Conservation (phyloP, 2,888 invertebrate species). For the Caenorhabditis uteleia region DNA sequence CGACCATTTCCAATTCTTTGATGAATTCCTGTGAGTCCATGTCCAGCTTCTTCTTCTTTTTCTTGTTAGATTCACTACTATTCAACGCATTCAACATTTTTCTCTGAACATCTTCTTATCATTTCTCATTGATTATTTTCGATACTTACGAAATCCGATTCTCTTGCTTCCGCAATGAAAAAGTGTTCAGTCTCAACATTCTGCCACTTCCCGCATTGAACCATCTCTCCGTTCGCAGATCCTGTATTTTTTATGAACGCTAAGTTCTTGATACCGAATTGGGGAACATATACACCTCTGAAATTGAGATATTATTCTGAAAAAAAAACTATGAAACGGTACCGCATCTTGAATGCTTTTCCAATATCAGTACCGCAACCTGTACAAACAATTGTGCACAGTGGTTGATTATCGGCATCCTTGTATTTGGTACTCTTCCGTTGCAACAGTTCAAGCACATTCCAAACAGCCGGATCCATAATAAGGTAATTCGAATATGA, state of each 20-base stretch:
- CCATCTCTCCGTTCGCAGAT: too few relatives aligned
- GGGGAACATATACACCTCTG: slow-evolving; percentile 37
- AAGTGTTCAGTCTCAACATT: slow-evolving; percentile 16
- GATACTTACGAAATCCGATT: slow-evolving; percentile 3
- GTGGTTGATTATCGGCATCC: slow-evolving; percentile 13
- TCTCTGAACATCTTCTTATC: slow-evolving; percentile 7
- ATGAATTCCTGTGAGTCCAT: slow-evolving; percentile 13
- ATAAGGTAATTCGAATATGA: slow-evolving; percentile 28
- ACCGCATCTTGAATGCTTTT: slow-evolving; percentile 35
- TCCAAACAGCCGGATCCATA: slow-evolving; percentile 22
- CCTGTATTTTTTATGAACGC: too few relatives aligned
- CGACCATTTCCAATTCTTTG: slow-evolving; percentile 2
- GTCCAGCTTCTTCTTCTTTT: slow-evolving; percentile 18
- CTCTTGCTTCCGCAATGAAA: slow-evolving; percentile 9
- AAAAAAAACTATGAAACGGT: not conserved
- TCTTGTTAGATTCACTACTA: slow-evolving; percentile 3
- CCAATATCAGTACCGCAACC: slow-evolving; percentile 9
- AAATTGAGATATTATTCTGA: not conserved
- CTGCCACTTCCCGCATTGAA: too few relatives aligned
- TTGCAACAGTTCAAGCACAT: slow-evolving; percentile 5
- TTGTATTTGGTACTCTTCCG: slow-evolving; percentile 6
- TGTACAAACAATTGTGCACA: slow-evolving; percentile 13
- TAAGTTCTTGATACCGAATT: slow-evolving; percentile 8
- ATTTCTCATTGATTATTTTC: not conserved
- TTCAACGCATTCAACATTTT: slow-evolving; percentile 21